Evolutionary conservation across 2,888 invertebrate species (phyloP), one percentile per base, ranked within the genome.

Genomic region (Dichetophora obliterata): DNA sequence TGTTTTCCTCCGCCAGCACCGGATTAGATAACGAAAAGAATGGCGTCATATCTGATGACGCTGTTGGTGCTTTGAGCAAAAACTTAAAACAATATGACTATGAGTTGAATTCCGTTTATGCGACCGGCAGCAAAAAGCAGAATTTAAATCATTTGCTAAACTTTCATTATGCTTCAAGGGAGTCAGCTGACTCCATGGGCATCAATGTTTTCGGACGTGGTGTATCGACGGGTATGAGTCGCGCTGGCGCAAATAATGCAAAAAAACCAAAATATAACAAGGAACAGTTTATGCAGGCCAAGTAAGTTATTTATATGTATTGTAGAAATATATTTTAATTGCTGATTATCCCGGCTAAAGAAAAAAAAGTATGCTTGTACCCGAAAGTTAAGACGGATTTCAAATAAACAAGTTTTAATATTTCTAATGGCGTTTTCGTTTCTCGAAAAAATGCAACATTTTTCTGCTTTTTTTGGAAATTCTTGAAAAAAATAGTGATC

Each of bases 131-230:
- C 90, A 96, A 95, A 90, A 96, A 96, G 91, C 95, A 95, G 91
- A 97, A 95, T 91, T 92, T 96, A 91, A 97, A 96, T 90, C 96
- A 97, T 92, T 93, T 98, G 92, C 92, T 97, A 85, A 97, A 97
- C 91, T 98, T 98, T 90, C 94, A 94, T 89, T 96, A 95, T 89
- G 92, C 93, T 80, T 92, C 94, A 66, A 91, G 94, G 69, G 93
- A 90, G 72, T 78, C 80, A 54, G 83, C 83, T 50, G 84, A 84
- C 83, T 83, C 81, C 82, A 78, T 77, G 76, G 82, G 82, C 73
- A 88, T 77, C 27, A 81, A 80, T 77, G 80, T 82, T 57, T 82
- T 82, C 77, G 83, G 83, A 16, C 81, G 81, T 61, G 83, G 83
- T 54, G 81, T 80, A 71, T 80, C 78, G 22, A 70, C 76, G 16